Evolutionary conservation across 2,888 invertebrate genomes (phyloP).

Genomic region (Alcis repandata): DNA sequence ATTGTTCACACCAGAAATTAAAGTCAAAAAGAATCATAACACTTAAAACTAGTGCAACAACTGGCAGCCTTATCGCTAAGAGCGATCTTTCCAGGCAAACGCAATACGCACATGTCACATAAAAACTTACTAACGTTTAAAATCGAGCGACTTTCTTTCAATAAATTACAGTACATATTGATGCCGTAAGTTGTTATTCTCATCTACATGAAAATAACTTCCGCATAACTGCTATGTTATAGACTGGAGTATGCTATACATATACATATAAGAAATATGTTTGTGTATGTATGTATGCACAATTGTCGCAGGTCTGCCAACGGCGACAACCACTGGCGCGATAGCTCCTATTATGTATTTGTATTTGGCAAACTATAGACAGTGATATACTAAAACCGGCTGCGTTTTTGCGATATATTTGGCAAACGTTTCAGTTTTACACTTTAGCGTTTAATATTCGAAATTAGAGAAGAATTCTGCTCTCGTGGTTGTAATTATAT

Average conservation of each 20-base stretch:
- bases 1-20: background rate
- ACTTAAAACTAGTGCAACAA: background rate
- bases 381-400: slow-evolving; percentile 3
- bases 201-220: slow-evolving; percentile 10
- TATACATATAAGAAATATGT: background rate
- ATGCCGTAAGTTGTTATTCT: background rate
- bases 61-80: background rate
- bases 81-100: too few relatives aligned
- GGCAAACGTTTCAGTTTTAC: slow-evolving; percentile 20
- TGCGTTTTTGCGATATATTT: slow-evolving; percentile 18
- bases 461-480: background rate
- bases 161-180: background rate
- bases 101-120: too few relatives aligned
- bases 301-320: slow-evolving; percentile 15
- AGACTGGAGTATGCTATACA: too few relatives aligned
- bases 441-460: background rate
- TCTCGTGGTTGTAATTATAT: background rate
- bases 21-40: too few relatives aligned
- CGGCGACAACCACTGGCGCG: slow-evolving; percentile 9
- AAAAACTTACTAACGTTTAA: background rate
- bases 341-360: too few relatives aligned
- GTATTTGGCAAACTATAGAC: slow-evolving; percentile 35
- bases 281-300: background rate
- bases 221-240: slow-evolving; percentile 8
- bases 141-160: background rate